Evolutionary conservation across 2,888 invertebrate genomes (phyloP).

Genomic region (Drosophila fulvimacula): DNA sequence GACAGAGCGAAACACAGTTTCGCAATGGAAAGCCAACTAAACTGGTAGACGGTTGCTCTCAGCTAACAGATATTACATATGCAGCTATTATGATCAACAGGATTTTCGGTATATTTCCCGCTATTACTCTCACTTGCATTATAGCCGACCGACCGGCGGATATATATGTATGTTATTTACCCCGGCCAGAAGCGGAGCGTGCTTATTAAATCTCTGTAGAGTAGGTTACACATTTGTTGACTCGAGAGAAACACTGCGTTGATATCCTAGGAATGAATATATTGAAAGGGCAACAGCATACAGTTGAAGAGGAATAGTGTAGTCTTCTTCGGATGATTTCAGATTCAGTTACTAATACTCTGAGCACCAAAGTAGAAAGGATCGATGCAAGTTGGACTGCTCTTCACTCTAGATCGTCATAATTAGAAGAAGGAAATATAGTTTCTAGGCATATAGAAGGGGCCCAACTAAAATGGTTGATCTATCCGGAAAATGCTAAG

Average conservation of each 20-base stretch:
- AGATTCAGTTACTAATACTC: not conserved
- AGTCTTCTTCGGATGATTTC: not conserved
- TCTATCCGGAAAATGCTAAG: not conserved
- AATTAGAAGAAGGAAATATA: not conserved
- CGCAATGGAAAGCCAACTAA: conserved; percentile 12
- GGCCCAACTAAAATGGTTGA: not conserved
- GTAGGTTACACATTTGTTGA: not conserved
- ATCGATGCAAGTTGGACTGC: too few relatives aligned
- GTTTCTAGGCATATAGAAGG: not conserved
- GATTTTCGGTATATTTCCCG: conserved; percentile 23
- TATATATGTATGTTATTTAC: not conserved
- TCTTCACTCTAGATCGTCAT: not conserved
- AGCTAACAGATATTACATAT: conserved; percentile 15
- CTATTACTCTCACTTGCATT: conserved; percentile 10
- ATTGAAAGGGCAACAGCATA: not conserved
- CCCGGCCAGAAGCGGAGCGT: not conserved
- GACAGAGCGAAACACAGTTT: not conserved
- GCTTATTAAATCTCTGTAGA: conserved; percentile 3
- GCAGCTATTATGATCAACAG: conserved; percentile 38
- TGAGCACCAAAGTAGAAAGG: not conserved
- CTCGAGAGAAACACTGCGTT: too few relatives aligned
- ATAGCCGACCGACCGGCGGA: conserved; percentile 1
- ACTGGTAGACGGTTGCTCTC: conserved; percentile 19
- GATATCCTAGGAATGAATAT: not conserved
- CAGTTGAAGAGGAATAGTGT: not conserved